Conservation (phyloP, 2,888 invertebrate genomes). For the Aphidoletes aphidimyza region DNA sequence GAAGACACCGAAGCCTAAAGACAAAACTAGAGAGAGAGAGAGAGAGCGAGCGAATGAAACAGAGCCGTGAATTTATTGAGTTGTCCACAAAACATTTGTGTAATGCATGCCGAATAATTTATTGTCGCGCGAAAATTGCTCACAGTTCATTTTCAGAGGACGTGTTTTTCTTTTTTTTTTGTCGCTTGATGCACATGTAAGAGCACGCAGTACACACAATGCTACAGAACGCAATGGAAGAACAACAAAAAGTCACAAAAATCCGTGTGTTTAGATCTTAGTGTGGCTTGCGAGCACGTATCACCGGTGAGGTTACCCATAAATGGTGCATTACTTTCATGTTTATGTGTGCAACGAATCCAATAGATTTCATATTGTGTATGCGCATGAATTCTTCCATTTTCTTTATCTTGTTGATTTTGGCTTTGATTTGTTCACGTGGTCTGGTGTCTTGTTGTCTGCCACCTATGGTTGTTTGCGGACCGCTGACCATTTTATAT, state of each 20-base stretch:
- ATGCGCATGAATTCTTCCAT: slow-evolving; percentile 44
- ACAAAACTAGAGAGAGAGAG: not conserved
- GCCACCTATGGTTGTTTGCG: slow-evolving; percentile 53
- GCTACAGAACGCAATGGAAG: no score
- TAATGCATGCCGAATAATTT: slow-evolving; percentile 54
- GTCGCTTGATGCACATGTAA: not conserved
- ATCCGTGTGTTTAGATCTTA: not conserved
- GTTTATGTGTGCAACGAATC: slow-evolving; percentile 2
- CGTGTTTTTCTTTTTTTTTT: no score
- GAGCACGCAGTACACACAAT: no score
- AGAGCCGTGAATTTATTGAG: slow-evolving; percentile 54
- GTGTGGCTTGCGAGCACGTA: slow-evolving; percentile 23
- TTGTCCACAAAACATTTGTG: slow-evolving; percentile 55
- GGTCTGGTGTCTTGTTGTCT: slow-evolving; percentile 45
- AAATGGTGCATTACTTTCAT: not conserved
- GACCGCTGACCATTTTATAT: slow-evolving; percentile 40
- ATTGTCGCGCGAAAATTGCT: slow-evolving; percentile 37
- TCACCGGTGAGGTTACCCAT: slow-evolving; percentile 9
- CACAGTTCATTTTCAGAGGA: slow-evolving; percentile 32
- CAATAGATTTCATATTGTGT: slow-evolving; percentile 41
- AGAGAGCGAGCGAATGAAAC: not conserved
- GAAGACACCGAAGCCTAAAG: not conserved
- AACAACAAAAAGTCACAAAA: not conserved
- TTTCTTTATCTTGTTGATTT: not conserved
- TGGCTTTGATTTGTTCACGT: not conserved